Evolutionary conservation across 2,888 invertebrate genomes (phyloP), one percentile per base, ranked within the genome.

Genomic region (Schizaphis graminum): DNA sequence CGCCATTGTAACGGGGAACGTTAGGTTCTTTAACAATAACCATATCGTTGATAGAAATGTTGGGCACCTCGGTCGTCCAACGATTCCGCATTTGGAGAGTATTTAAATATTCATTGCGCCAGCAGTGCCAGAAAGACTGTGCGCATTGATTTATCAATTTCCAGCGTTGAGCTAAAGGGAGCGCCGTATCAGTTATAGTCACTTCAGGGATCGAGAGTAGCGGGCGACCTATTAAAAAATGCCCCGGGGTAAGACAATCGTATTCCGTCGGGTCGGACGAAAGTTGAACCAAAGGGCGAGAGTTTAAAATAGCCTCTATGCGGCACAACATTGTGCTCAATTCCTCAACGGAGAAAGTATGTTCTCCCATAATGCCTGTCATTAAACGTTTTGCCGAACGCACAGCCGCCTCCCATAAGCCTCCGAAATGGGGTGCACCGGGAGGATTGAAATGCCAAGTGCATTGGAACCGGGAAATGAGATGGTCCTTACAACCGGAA

Each of bases 341-440:
- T 24, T 85, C 85, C 8, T 85, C 85, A 24, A 44, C 24, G 1
- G 85, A 41, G 24, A 85, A 85, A 24, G 85, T 85, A 41, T 85
- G 85, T 21, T 95, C 94, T 1, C 95, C 95, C 26, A 95, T 94
- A 1, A 95, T 88, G n/a, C 95, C 94, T 53, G 95, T 95, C 0
- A 95, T 53, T 89, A 95, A 95, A 86, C 94, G 94, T 91, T 96
- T 96, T n/a, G 95, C 95, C 0, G 95, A 95, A 91, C 95, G 95
- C 3, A 95, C 95, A 2, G 95, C 95, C 0, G 95, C 95, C 92
- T 96, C 95, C 95, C 95, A 95, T 4, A 95, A 53, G 2, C 95
- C 95, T 2, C 95, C 95, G 88, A 95, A 95, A 92, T 95, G 95
- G 0, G 95, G 95, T 1, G 95, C 95, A 35, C 89, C 49, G 11